Percentiles rank a stretch among this genome's conserved stretches.
Evolutionary conservation across 2,113 vertebrate genomes (phyloP).

Genomic region (Strigops habroptila): DNA sequence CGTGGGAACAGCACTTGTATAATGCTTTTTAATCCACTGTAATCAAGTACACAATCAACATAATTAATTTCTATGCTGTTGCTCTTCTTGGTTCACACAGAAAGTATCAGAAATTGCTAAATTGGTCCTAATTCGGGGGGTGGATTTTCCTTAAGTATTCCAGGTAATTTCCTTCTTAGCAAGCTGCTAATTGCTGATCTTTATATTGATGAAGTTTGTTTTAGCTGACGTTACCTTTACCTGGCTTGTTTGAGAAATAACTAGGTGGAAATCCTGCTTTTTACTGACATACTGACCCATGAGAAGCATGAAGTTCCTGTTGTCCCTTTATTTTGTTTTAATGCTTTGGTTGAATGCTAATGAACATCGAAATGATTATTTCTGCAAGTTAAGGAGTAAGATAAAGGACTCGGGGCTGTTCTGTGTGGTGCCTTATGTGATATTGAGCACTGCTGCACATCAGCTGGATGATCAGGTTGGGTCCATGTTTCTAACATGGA

Average conservation of each 20-base stretch:
- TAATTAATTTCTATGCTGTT: conserved; percentile 31
- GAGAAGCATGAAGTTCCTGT: background rate
- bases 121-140: background rate
- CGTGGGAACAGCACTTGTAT: background rate
- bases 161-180: background rate
- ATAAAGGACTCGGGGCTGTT: background rate
- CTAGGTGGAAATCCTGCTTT: background rate
- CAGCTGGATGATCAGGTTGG: background rate
- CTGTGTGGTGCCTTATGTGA: accelerated
- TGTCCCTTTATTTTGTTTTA: background rate
- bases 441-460: background rate
- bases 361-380: background rate
- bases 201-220: background rate
- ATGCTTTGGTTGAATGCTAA: background rate
- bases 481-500: background rate
- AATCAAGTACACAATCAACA: conserved; percentile 21
- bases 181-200: conserved; percentile 24
- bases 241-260: background rate
- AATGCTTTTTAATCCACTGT: background rate
- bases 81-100: background rate
- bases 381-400: background rate
- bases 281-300: background rate
- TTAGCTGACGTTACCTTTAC: background rate
- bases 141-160: conserved; percentile 15
- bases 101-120: background rate